Base-by-base conservation (phyloP, 53 echinoderm and acorn worm species). In the Patiria pectinifera region DNA sequence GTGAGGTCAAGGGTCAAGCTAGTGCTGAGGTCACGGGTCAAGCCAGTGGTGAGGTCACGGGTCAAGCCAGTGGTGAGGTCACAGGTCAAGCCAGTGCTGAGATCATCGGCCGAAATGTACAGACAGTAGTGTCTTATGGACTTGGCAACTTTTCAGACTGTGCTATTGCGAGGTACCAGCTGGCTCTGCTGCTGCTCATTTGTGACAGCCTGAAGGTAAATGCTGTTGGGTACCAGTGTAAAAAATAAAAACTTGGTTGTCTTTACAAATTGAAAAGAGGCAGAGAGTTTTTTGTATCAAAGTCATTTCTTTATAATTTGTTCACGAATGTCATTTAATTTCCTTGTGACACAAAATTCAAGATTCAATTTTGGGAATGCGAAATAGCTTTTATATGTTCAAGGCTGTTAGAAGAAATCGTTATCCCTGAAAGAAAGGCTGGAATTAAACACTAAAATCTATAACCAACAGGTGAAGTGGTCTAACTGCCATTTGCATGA, bases 101-200 rank as follows among this genome's bases (percentile, higher is more conserved):
- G 46, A 62, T 26, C 47, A 6, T 44, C 61, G 15, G 87, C 69
- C 18, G n/a, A 18, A 1, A 24, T 63, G 76, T 93, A 48, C 77
- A 91, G 21, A 71, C 66, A 22, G 96, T 97, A 46, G 93, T 97
- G 23, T 97, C 96, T 85, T 97, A 97, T 76, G 99, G 99, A 71
- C 97, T 98, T 23, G 99, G 99, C 16, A 97, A 98, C 75, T 98
- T 98, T 86, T 83, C 91, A 23, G 84, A 95, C 22, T 98, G 95
- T 83, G 89, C 87, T 18, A 97, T 91, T 7, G 96, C 99, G 25
- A 87, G 97, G 89, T 97, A 95, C 91, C 99, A 98, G 95, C 93
- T 98, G 62, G 94, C 93, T 14, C 87, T 98, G 59, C 85, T 98
- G 47, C 71, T 96, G 45, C 93, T 99, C 8, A 80, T 99, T 18